Percentiles rank a stretch among this genome's conserved stretches.
Evolutionary conservation across 2,797 vertebrate genomes (phyloP).

Genomic region (Kryptolebias ocellatus): DNA sequence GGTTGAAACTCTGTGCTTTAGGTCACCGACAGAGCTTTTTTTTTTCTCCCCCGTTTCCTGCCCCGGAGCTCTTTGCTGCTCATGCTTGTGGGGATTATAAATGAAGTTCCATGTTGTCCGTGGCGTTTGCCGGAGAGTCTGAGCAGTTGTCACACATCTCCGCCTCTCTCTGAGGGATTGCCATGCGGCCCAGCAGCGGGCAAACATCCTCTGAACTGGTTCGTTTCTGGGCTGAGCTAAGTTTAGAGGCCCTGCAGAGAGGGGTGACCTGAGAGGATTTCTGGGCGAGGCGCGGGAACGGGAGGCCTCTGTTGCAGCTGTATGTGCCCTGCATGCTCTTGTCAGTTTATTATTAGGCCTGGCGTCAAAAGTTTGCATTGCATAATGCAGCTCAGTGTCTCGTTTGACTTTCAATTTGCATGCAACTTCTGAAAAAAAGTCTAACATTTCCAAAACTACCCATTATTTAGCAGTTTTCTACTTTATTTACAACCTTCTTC

Average conservation of each 20-base stretch:
- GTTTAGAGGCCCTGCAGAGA: slow-evolving; percentile 73
- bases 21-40: slow-evolving; percentile 7
- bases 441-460: background rate
- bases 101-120: slow-evolving; percentile 46
- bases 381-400: slow-evolving; percentile 44
- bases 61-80: slow-evolving; percentile 26
- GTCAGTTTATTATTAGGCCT: slow-evolving; percentile 68
- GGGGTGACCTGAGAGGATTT: slow-evolving; percentile 65
- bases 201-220: slow-evolving; percentile 62
- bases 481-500: no score
- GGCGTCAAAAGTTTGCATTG: slow-evolving; percentile 45
- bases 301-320: slow-evolving; percentile 43
- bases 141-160: slow-evolving; percentile 74
- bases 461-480: background rate
- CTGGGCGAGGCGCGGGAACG: slow-evolving; percentile 58
- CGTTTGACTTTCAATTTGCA: slow-evolving; percentile 28
- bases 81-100: slow-evolving; percentile 48
- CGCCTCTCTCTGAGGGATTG: slow-evolving; percentile 59
- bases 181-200: slow-evolving; percentile 61
- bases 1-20: background rate
- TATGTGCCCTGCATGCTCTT: slow-evolving; percentile 37
- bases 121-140: slow-evolving; percentile 54
- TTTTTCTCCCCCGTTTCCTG: slow-evolving; percentile 8
- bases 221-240: slow-evolving; percentile 75
- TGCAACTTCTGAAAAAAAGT: slow-evolving; percentile 9